These are phyloP conservation scores for Sphaeramia orbicularis DNA, from an alignment of 2,797 vertebrate genomes.

Conservation along the genomic window DNA sequence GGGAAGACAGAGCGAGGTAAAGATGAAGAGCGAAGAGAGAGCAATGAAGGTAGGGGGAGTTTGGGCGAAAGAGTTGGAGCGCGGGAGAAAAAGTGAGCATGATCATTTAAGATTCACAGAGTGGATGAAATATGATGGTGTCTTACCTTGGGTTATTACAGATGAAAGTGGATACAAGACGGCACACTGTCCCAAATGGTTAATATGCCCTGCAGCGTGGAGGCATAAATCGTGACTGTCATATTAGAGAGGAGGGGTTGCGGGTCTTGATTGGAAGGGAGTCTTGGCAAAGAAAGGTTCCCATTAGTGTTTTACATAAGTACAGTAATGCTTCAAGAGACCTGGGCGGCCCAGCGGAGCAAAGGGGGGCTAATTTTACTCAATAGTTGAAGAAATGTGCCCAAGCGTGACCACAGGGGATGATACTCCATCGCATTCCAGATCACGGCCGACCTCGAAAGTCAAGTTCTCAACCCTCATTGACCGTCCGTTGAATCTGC, in stretches of 20 bases:
- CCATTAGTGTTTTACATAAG: slow-evolving; percentile 71
- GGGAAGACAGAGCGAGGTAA: slow-evolving; percentile 45
- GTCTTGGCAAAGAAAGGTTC: slow-evolving; percentile 46
- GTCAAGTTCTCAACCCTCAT: slow-evolving; percentile 11
- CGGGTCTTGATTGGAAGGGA: slow-evolving; percentile 36
- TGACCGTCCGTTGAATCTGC: slow-evolving; percentile 14
- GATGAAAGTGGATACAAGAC: slow-evolving; percentile 75
- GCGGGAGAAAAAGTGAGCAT: slow-evolving; percentile 44
- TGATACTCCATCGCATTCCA: no score
- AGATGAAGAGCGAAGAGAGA: slow-evolving; percentile 52
- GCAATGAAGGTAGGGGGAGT: slow-evolving; percentile 44
- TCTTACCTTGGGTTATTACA: slow-evolving; percentile 76
- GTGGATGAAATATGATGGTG: slow-evolving; percentile 74
- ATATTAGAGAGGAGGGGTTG: slow-evolving; percentile 44
- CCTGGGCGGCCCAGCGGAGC: slow-evolving; percentile 23
- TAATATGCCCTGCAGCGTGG: slow-evolving; percentile 65
- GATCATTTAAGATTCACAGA: slow-evolving; percentile 73
- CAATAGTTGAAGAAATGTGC: slow-evolving; percentile 22
- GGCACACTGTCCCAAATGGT: slow-evolving; percentile 67
- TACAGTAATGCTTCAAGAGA: slow-evolving; percentile 44
- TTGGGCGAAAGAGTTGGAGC: slow-evolving; percentile 40
- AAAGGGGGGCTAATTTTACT: slow-evolving; percentile 41
- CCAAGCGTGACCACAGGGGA: slow-evolving; percentile 16
- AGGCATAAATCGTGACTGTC: slow-evolving; percentile 70
- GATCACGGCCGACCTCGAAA: slow-evolving; percentile 42